These are phyloP conservation scores for Morone saxatilis DNA, from an alignment of 2,113 vertebrate species.

Conservation along the genomic window DNA sequence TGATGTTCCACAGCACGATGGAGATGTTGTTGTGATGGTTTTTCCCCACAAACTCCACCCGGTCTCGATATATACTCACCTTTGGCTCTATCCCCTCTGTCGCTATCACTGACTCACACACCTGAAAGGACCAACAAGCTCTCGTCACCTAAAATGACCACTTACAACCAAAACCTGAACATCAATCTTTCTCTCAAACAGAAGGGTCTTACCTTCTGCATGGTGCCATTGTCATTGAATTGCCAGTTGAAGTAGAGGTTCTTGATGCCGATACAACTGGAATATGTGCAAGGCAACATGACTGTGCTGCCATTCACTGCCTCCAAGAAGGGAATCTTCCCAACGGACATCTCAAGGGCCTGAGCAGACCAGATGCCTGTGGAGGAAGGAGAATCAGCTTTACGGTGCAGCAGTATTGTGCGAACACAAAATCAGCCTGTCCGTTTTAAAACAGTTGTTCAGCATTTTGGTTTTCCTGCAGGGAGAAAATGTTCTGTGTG, in stretches of 20 bases:
- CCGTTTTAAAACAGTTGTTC: neutral
- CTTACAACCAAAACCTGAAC: neutral
- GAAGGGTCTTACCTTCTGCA: constrained; percentile 70
- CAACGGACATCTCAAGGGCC: constrained; percentile 90
- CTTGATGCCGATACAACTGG: constrained; percentile 92
- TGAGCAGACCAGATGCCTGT: constrained; percentile 78
- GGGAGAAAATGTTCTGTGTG: no score
- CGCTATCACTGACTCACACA: constrained; percentile 83
- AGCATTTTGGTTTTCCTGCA: neutral
- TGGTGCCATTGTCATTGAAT: constrained; percentile 82
- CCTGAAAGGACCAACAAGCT: constrained; percentile 72
- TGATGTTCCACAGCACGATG: constrained; percentile 89
- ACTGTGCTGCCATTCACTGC: constrained; percentile 92
- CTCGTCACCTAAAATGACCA: constrained; percentile 19
- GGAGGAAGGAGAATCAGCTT: neutral
- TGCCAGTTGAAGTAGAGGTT: constrained; percentile 91
- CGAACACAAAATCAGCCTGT: neutral
- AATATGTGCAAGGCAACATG: constrained; percentile 90
- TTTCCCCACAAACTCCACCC: constrained; percentile 88
- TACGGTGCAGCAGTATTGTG: neutral
- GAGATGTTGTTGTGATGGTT: constrained; percentile 88
- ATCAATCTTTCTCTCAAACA: neutral
- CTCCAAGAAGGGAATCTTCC: constrained; percentile 88
- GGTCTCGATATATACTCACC: constrained; percentile 64
- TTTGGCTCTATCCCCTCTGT: constrained; percentile 60